A percentile compares a stretch with the other conserved stretches of the same genome.
Conservation (phyloP, 2,797 vertebrate genomes). For the Melanogrammus aeglefinus region DNA sequence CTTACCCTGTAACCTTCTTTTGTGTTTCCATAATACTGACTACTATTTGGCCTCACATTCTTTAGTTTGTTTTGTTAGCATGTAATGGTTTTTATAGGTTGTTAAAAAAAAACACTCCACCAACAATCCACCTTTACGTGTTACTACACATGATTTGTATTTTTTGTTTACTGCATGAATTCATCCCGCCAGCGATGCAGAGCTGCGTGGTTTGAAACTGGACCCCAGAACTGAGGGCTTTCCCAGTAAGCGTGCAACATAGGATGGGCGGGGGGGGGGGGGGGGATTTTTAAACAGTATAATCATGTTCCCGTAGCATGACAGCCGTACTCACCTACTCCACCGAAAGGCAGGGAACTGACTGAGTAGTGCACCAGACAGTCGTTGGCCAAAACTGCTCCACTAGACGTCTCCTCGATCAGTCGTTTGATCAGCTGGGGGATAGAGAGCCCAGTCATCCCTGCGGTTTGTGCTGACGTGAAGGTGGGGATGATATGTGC, state of each 20-base stretch:
- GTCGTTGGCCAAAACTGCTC: slow-evolving; percentile 87
- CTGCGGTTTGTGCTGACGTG: background rate
- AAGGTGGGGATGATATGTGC: background rate
- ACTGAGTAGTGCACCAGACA: slow-evolving; percentile 84
- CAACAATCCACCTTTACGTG: no score
- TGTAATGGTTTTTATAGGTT: background rate
- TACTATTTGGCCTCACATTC: background rate
- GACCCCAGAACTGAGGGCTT: background rate
- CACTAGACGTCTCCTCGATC: slow-evolving; percentile 86
- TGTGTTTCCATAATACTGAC: background rate
- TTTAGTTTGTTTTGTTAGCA: background rate
- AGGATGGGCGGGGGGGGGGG: no score
- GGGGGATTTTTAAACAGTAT: background rate
- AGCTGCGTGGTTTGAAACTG: no score
- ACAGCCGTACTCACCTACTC: slow-evolving; percentile 80
- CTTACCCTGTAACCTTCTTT: background rate
- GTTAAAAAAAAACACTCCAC: no score
- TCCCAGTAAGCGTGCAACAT: background rate
- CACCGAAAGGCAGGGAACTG: slow-evolving; percentile 85
- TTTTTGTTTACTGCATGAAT: background rate
- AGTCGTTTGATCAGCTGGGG: slow-evolving; percentile 76
- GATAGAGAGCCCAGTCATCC: background rate
- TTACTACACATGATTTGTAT: background rate
- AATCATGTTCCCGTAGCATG: background rate
- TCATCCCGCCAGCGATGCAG: background rate